Evolutionary conservation across 2,113 vertebrate genomes (phyloP), one percentile per base, ranked within the genome.

Genomic region (Aptenodytes patagonicus): DNA sequence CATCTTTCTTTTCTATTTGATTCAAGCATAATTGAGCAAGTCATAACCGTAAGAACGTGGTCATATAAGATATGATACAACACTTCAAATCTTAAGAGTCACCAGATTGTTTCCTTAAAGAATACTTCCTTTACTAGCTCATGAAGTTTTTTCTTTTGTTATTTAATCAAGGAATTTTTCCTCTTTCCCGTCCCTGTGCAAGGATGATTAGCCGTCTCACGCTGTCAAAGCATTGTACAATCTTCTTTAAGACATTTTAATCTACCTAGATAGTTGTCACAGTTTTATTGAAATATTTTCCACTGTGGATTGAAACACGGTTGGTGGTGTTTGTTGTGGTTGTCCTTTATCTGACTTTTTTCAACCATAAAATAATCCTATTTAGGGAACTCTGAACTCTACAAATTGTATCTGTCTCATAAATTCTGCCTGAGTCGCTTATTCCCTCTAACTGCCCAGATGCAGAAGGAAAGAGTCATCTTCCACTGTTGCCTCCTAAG

Each of bases 321-420:
- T 65, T 2, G 0, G 12, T 60, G 19, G 9, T 9, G 0, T 46
- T 93, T 49, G 46, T 52, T 71, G n/a, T 42, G 24, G 14, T 69
- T 80, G 31, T 7, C 31, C 10, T 85, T 69, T 80, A 83, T 64
- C 46, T 69, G 52, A 36, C 2, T 68, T 79, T 89, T 93, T 69
- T 60, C 38, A 65, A 31, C 16, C 42, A 77, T 55, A 73, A 87
- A 91, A 80, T 51, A 15, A 31, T n/a, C n/a, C 38, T 83, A 11
- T 68, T 71, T 46, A 77, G 47, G 84, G 73, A 81, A 52, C 19
- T 91, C 65, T 65, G 19, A 76, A 93, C 85, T 71, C 90, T 84
- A 83, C 72, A 95, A 86, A 79, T 96, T 96, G 61, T 95, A 89
- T 96, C 84, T 90, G 84, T 96, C 95, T 97, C 83, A 47, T 88